Conservation (phyloP, 2,888 invertebrate genomes). For the Pseudococcus jackbeardsleyi region DNA sequence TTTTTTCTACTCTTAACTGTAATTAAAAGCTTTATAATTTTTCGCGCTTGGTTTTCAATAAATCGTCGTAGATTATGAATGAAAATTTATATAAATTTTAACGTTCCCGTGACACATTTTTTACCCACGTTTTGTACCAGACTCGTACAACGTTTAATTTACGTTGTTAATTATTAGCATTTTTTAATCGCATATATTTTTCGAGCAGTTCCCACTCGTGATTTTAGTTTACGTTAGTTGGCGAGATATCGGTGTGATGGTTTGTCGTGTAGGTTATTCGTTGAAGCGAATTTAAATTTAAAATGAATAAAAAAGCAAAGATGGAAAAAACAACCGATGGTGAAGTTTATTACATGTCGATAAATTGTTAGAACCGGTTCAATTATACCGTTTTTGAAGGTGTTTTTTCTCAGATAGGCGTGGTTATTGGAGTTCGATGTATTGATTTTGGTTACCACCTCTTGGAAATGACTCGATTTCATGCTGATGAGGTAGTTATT, state of each 20-base stretch:
- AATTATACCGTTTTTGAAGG: constrained; percentile 19
- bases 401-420: constrained; percentile 13
- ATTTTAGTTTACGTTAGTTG: background rate
- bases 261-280: background rate
- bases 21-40: constrained; percentile 56
- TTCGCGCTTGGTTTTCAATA: constrained; percentile 51
- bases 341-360: constrained; percentile 21
- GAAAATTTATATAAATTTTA: constrained; percentile 15
- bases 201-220: background rate
- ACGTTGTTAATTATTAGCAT: background rate
- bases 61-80: constrained; percentile 30
- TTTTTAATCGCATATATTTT: constrained; percentile 7
- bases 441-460: constrained; percentile 29
- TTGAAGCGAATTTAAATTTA: background rate
- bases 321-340: background rate
- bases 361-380: constrained; percentile 20
- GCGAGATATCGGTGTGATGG: background rate
- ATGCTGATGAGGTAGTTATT: background rate
- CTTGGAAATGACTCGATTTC: background rate
- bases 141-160: constrained; percentile 9
- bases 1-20: constrained; percentile 20
- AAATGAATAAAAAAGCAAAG: background rate
- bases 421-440: background rate
- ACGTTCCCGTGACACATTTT: constrained; percentile 15
- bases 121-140: background rate